These are phyloP conservation scores for Lateolabrax maculatus DNA, from an alignment of 2,797 vertebrate species.

Conservation along the genomic window DNA sequence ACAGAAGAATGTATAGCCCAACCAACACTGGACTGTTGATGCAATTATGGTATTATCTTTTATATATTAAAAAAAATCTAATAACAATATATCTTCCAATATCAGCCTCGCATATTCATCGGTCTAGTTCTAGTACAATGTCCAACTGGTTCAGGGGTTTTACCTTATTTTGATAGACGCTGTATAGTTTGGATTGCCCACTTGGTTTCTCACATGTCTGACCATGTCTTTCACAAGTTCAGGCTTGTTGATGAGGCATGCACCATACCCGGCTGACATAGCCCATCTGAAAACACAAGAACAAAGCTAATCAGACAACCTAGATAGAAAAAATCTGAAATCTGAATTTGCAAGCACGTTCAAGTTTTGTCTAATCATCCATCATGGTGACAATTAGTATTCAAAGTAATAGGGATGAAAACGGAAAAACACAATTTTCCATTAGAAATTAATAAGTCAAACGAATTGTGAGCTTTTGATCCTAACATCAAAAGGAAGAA, in stretches of 20 bases:
- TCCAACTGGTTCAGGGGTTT: not conserved
- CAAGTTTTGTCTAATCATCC: not conserved
- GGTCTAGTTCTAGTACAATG: too few relatives aligned
- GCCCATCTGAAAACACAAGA: constrained; percentile 91
- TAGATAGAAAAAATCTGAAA: not conserved
- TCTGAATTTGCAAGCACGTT: not conserved
- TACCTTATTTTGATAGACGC: constrained; percentile 98
- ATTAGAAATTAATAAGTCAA: not conserved
- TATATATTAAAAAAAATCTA: not conserved
- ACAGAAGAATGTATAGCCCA: not conserved
- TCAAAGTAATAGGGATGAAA: not conserved
- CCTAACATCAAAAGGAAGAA: not conserved
- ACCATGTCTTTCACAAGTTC: constrained; percentile 96
- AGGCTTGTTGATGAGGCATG: constrained; percentile 97
- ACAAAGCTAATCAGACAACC: constrained; percentile 2
- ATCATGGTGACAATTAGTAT: not conserved
- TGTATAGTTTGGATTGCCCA: constrained; percentile 90
- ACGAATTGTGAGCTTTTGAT: not conserved
- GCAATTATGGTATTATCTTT: too few relatives aligned
- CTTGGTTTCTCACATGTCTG: constrained; percentile 91
- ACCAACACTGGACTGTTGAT: not conserved
- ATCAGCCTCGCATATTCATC: too few relatives aligned
- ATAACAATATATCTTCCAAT: not conserved
- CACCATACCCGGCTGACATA: constrained; percentile 94
- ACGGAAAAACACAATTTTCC: not conserved